phyloP scores from a whole-genome alignment of 2,113 vertebrate genomes.

The Sturnus vulgaris region DNA sequence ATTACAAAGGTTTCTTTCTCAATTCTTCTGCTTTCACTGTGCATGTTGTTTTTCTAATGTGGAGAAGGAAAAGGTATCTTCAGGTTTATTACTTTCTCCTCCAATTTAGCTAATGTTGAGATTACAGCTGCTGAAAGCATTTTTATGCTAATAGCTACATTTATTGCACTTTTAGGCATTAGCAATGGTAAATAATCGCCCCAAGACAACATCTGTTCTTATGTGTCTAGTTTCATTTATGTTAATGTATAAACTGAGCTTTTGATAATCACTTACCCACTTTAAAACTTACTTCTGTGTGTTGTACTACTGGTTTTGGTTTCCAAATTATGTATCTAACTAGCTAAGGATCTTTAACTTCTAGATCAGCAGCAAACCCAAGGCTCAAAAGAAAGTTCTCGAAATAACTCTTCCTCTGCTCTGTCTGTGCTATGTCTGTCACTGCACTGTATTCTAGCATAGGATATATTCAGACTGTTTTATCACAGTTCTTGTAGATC shows the following conservation, averaged over 20 bases:
- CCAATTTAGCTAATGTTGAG: not conserved
- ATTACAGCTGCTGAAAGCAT: not conserved
- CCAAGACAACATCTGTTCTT: slow-evolving; percentile 2
- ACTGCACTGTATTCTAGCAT: not conserved
- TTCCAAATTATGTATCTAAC: not conserved
- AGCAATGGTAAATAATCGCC: not conserved
- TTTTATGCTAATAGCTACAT: slow-evolving; percentile 15
- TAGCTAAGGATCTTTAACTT: not conserved
- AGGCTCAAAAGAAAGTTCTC: not conserved
- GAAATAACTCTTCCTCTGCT: not conserved
- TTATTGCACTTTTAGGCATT: slow-evolving; percentile 12
- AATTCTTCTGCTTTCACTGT: not conserved
- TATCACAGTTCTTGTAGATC: not conserved
- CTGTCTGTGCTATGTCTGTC: not conserved
- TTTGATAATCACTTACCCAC: not conserved
- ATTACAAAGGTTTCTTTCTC: not conserved
- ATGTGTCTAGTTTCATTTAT: slow-evolving; percentile 23
- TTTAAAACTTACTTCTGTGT: not conserved
- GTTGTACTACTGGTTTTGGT: not conserved
- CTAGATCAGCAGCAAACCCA: not conserved
- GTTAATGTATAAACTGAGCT: not conserved
- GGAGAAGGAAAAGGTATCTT: not conserved
- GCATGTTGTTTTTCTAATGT: not conserved
- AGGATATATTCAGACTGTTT: not conserved
- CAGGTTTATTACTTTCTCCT: not conserved